Conservation (phyloP, 2,113 vertebrate genomes). For the Tachysurus vachellii region DNA sequence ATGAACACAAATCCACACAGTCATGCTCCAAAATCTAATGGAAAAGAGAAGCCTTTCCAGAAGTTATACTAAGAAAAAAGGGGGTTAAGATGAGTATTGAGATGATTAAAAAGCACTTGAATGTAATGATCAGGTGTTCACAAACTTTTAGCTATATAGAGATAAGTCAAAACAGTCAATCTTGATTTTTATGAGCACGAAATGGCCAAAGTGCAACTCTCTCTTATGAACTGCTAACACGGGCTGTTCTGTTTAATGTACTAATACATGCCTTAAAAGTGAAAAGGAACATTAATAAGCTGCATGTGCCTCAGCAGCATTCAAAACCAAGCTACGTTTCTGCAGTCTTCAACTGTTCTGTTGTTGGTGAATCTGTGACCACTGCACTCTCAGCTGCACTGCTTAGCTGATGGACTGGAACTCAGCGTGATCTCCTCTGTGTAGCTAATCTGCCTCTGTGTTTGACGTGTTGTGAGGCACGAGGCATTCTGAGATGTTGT, state of each 20-base stretch:
- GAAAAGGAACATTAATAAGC: no score
- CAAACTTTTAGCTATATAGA: background rate
- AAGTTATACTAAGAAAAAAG: background rate
- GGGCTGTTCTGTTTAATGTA: no score
- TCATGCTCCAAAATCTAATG: background rate
- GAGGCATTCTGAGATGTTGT: background rate
- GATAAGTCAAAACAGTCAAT: background rate
- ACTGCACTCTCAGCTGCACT: background rate
- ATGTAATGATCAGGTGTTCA: background rate
- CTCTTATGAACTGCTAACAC: no score
- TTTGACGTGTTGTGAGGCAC: background rate
- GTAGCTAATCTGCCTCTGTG: background rate
- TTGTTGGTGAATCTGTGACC: background rate
- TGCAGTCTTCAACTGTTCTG: background rate
- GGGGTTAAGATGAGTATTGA: no score
- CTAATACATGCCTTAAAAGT: no score
- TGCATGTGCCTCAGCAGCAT: background rate
- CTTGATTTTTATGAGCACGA: background rate
- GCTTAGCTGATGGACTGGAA: no score
- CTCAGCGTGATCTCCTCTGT: background rate
- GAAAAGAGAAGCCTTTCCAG: background rate
- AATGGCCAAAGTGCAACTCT: background rate
- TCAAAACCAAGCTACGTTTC: background rate
- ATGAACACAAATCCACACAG: background rate
- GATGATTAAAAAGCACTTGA: background rate